Conservation (phyloP, 2,113 vertebrate species). For the Nycticebus coucang region DNA sequence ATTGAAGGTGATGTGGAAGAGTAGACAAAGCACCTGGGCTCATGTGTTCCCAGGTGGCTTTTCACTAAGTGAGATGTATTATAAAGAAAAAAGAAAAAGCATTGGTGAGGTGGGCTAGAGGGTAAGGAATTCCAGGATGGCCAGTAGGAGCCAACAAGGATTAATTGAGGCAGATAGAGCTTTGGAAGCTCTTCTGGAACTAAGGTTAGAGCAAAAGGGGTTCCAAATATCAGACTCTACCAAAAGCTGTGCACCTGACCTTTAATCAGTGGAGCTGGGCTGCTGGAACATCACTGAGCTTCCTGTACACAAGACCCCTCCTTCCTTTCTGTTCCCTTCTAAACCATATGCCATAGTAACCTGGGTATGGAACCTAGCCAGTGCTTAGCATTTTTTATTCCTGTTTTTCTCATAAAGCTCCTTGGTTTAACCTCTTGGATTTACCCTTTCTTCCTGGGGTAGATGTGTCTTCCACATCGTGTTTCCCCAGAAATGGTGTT, state of each 20-base stretch:
- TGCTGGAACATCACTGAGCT: background rate
- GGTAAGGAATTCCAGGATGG: background rate
- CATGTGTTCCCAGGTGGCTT: accelerated
- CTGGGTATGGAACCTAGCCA: accelerated
- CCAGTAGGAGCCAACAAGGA: background rate
- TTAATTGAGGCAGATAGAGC: too few relatives aligned
- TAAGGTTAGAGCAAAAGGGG: background rate
- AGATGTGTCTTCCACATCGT: background rate
- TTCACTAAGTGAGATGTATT: accelerated
- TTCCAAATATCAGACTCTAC: background rate
- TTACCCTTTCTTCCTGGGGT: background rate
- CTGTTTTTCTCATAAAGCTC: accelerated
- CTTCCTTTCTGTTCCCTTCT: background rate
- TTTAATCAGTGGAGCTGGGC: too few relatives aligned
- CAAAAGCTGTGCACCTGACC: accelerated
- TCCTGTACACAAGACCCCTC: accelerated
- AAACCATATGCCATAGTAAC: accelerated
- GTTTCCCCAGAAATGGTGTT: background rate
- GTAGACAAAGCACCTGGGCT: accelerated
- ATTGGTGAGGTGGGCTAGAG: accelerated
- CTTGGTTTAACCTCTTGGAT: background rate
- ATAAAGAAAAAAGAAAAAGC: background rate
- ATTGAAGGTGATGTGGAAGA: background rate
- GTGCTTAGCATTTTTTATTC: background rate
- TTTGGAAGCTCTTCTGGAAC: background rate